Base-by-base conservation (phyloP, 2,888 invertebrate genomes). In the Bellardia bayeri region DNA sequence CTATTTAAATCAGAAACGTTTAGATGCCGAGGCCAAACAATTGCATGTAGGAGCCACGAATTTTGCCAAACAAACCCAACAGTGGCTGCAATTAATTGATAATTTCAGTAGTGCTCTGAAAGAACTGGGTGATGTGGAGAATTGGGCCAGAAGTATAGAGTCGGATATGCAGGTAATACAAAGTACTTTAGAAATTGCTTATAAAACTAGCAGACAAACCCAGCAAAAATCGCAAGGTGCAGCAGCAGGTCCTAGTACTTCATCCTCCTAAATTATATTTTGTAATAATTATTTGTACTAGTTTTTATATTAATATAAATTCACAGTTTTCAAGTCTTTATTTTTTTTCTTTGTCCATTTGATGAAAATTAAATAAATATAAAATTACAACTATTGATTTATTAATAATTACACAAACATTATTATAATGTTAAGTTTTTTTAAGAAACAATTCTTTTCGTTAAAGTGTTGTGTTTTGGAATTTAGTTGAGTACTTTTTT, bases 121-220 rank as follows among this genome's bases (percentile, higher is more conserved):
- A 90, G 99, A 99, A 94, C 96, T 99, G 79, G 99, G 99, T 0
- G 99, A 99, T 94, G 99, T 99, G 1, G 99, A 99, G 93, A 99
- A 99, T 93, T 99, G 99, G 99, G 98, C 99, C 0, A 96, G 97
- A 89, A 98, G 98, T 89, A 99, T 99, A 90, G 99, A 99, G 94
- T 96, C 96, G 86, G 99, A 99, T 93, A 98, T 99, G 96, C 96
- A 97, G 92, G 96, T 97, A 2, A 97, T 99, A 89, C 97, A 98
- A 8, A 97, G 97, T 90, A 98, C 99, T 30, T 95, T 99, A 88
- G 99, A 99, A 94, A 96, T 97, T 93, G 98, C 98, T 11, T 99
- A 99, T 93, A 98, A 97, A 95, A 97, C 94, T 40, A 95, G 96
- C 0, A 93, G 95, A 82, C 94, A 95, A 72, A 83, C 89, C 1